These are phyloP conservation scores for Microctenopoma lineatum DNA, from an alignment of 2,797 vertebrate genomes.

Conservation along the genomic window DNA sequence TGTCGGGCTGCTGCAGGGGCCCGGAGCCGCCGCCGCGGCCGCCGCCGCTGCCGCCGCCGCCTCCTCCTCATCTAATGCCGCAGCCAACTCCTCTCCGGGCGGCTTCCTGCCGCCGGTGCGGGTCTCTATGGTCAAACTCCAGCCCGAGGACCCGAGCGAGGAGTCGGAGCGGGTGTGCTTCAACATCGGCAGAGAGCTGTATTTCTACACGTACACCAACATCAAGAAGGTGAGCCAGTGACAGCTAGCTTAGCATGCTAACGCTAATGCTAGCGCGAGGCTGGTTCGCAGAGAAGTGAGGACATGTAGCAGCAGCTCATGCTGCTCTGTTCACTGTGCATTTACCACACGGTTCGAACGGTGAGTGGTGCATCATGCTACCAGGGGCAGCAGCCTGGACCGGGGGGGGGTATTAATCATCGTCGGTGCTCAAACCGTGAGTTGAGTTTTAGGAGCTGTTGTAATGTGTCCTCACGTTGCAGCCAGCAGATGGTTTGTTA, in stretches of 20 bases:
- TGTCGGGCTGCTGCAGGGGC: conserved; percentile 85
- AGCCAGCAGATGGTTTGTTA: no score
- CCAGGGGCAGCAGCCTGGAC: background rate
- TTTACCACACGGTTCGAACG: background rate
- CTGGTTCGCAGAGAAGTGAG: background rate
- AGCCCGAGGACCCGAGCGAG: conserved; percentile 86
- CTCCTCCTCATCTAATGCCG: conserved; percentile 77
- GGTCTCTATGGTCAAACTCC: conserved; percentile 91
- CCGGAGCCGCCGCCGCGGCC: conserved; percentile 71
- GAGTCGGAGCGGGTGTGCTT: conserved; percentile 92
- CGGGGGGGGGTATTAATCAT: no score
- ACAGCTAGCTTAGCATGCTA: conserved; percentile 60
- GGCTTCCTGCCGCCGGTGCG: conserved; percentile 88
- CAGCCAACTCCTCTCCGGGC: conserved; percentile 82
- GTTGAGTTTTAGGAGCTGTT: no score
- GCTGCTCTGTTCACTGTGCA: background rate
- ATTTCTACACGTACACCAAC: conserved; percentile 92
- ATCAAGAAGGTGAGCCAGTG: conserved; percentile 87
- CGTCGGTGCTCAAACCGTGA: no score
- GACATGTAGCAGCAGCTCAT: background rate
- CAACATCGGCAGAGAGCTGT: conserved; percentile 92
- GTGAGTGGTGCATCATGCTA: conserved; percentile 30
- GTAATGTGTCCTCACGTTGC: no score
- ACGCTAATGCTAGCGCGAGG: conserved; percentile 17
- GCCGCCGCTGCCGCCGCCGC: conserved; percentile 73